phyloP scores from a whole-genome alignment of 2,797 vertebrate species.

The Enteromius fasciolatus region DNA sequence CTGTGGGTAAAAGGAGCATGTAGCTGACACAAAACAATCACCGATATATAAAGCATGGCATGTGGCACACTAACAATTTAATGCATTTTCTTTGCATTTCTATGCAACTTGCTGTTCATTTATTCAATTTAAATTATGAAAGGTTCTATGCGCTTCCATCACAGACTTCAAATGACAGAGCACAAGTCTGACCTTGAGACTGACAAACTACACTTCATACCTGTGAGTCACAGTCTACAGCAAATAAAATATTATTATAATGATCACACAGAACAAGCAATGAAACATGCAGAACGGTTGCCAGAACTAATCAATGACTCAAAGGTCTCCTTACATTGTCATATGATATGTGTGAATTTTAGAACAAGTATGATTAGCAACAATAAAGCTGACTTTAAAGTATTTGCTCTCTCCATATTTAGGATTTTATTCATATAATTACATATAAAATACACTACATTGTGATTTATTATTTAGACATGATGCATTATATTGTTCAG shows the following conservation, averaged over 20 bases:
- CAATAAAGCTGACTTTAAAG: neutral
- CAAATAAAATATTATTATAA: neutral
- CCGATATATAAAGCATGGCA: conserved; percentile 1
- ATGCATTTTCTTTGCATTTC: neutral
- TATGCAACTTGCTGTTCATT: neutral
- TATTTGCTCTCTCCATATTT: neutral
- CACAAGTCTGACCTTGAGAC: neutral
- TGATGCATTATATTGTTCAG: neutral
- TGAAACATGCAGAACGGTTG: conserved; percentile 2
- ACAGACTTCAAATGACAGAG: neutral
- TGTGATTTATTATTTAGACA: neutral
- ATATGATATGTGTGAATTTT: neutral
- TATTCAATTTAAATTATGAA: neutral
- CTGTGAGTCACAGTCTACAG: neutral
- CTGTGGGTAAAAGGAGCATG: neutral
- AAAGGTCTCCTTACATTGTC: neutral
- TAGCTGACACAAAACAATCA: conserved; percentile 4
- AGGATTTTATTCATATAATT: neutral
- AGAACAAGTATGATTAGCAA: neutral
- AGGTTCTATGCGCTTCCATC: neutral
- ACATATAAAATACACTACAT: neutral
- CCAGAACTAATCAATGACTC: neutral
- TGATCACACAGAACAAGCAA: conserved; percentile 1
- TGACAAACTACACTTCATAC: neutral
- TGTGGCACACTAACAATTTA: neutral